Evolutionary conservation across 2,113 vertebrate species (phyloP), one percentile per base, ranked within the genome.

Genomic region (Phasianus colchicus): DNA sequence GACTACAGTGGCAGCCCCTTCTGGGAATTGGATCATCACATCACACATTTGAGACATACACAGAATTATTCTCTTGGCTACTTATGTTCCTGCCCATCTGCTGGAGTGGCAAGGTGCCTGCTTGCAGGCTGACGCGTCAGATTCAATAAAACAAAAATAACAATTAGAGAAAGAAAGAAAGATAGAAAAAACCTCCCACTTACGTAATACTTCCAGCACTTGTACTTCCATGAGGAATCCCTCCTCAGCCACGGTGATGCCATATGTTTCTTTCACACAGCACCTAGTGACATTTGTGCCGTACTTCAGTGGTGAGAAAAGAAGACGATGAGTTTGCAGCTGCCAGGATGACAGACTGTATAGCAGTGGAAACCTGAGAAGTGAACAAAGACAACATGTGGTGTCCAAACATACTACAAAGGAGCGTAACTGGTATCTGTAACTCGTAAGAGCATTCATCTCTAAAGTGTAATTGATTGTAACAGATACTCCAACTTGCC

Each of bases 41-140:
- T 48, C 77, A 76, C 65, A 58, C 32, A 81, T 82, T 81, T 82
- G 75, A 45, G 61, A 88, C 2, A 0, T 58, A 78, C 6, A 71
- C 50, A 77, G 67, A 83, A 45, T 65, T 86, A 38, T 72, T 91
- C 84, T 78, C 47, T 90, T 83, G 89, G 57, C 88, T 94, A 88
- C 87, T 89, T 90, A 65, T 42, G 52, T 76, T 96, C 47, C 78
- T 88, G 80, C 25, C 93, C 93, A 95, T 95, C 85, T 93, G 94
- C 76, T 60, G 60, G 76, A 72, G 76, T 83, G 88, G 79, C 90
- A 92, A 78, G 45, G n/a, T 40, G 78, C 93, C 86, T 79, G 73
- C 66, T 66, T 90, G 36, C 52, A 83, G 90, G 80, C 65, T 89
- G 71, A 86, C 11, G 9, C 30, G 29, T 75, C 83, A 74, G 61